Conservation (phyloP, 2,888 invertebrate species). For the Acrobeloides nanus region DNA sequence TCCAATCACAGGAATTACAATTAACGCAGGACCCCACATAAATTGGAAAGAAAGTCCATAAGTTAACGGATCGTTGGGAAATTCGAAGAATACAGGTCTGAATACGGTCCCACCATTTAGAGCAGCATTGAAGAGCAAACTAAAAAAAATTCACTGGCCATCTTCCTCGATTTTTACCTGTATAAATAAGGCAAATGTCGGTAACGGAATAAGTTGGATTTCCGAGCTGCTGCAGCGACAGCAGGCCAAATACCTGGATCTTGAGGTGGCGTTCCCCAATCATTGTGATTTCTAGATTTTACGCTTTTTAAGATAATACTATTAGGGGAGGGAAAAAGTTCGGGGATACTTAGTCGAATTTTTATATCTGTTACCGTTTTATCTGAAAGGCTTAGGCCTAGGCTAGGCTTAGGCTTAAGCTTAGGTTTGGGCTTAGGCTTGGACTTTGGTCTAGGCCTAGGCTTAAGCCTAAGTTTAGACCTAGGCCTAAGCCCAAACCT, state of each 20-base stretch:
- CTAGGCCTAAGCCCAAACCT: no score
- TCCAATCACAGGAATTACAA: constrained; percentile 17
- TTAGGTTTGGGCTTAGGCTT: no score
- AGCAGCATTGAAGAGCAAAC: constrained; percentile 35
- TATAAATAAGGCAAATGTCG: constrained; percentile 36
- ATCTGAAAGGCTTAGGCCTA: no score
- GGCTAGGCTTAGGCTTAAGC: no score
- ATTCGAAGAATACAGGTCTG: constrained; percentile 47
- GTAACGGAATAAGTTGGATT: constrained; percentile 33
- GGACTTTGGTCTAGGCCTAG: no score
- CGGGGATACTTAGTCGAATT: no score
- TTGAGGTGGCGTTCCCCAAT: constrained; percentile 22
- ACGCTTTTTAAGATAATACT: no score
- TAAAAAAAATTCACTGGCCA: no score
- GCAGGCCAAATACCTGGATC: constrained; percentile 39
- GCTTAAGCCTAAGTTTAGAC: no score
- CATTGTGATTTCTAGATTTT: constrained; percentile 29
- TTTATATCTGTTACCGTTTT: no score
- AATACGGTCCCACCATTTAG: constrained; percentile 37
- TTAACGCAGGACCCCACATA: constrained; percentile 38
- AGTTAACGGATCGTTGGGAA: constrained; percentile 31
- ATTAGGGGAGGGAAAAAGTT: no score
- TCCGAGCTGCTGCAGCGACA: constrained; percentile 31
- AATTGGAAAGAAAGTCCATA: constrained; percentile 33
- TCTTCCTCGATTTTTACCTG: no score